Evolutionary conservation across 2,797 vertebrate species (phyloP), one percentile per base, ranked within the genome.

Genomic region (Sebastiscus albofasciatus): DNA sequence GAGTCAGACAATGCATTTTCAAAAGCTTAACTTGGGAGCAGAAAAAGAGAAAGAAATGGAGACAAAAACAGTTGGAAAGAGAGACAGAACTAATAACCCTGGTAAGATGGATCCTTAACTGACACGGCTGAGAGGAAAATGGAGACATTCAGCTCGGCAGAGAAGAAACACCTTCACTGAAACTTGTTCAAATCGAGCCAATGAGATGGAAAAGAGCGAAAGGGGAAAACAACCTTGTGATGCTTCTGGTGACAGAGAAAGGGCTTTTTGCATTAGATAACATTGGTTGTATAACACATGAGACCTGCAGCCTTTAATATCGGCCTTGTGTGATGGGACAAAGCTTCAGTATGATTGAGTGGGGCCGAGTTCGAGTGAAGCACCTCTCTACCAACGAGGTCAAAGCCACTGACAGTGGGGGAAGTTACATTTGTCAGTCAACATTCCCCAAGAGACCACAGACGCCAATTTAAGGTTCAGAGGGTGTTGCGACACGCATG

Each of bases 301-400:
- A 73, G 42, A 49, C 26, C 68, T 55, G 60, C 34, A 56, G 85
- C 67, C 71, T 85, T 75, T 72, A 67, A 67, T 36, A 22, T 42
- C 0, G 31, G 20, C 58, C 49, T 34, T 29, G 66, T 81, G 67
- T 72, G 68, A 79, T 67, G 72, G 74, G 79, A 58, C 36, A 72
- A 62, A 54, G 75, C 60, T 72, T 82, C 70, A 66, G 62, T 6
- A 3, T 81, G 81, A 93, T 81, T 61, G 80, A 93, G 75, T 55
- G 70, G 24, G 42, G 67, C 34, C 29, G 61, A 75, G 72, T 31
- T 65, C 8, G 29, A 67, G 83, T 64, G 64, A 75, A 79, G 67
- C 77, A 70, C 67, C 64, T 83, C 75, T 75, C 74, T 42, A 70
- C 33, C 39, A 82, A 80, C 89, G 91, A 94, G 90, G 93, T 90